Conservation (phyloP, 37 sponge, comb jelly and placozoan genomes). For the Ianthella basta region DNA sequence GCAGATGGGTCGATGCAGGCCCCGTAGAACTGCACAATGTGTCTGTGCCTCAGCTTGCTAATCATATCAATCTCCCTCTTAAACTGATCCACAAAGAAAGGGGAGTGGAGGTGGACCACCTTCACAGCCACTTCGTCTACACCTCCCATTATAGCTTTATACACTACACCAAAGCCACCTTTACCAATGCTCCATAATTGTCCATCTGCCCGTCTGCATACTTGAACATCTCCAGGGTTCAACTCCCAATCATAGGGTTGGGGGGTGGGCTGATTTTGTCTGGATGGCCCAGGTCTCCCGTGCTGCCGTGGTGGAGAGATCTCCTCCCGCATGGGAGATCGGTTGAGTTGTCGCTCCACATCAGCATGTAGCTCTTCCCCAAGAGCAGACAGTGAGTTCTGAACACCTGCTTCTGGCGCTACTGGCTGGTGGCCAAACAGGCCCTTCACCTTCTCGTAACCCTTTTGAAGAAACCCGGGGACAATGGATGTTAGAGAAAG, state of each 20-base stretch:
- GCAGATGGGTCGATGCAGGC: conserved; percentile 80
- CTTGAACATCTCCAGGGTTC: conserved; percentile 62
- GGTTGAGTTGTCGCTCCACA: background rate
- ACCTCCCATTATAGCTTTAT: conserved; percentile 77
- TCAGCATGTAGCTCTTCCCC: background rate
- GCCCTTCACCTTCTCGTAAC: background rate
- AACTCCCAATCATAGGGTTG: conserved; percentile 84
- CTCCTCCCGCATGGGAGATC: background rate
- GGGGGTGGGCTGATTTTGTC: background rate
- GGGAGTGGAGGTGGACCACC: conserved; percentile 49
- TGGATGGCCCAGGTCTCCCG: background rate
- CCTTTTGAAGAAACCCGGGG: background rate
- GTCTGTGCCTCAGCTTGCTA: conserved; percentile 82
- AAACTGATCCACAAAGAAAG: conserved; percentile 51
- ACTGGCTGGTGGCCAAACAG: background rate
- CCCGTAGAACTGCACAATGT: conserved; percentile 97
- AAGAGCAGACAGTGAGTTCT: background rate
- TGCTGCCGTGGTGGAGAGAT: background rate
- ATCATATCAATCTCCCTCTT: conserved; percentile 86
- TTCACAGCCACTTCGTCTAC: conserved; percentile 94
- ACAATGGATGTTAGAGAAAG: too few species aligned
- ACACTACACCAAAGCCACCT: conserved; percentile 91
- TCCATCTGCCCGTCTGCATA: conserved; percentile 77
- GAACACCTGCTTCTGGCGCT: background rate
- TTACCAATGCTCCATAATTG: conserved; percentile 78